Base-by-base conservation (phyloP, 1,140 invertebrate genomes). In the Glomeris maerens region DNA sequence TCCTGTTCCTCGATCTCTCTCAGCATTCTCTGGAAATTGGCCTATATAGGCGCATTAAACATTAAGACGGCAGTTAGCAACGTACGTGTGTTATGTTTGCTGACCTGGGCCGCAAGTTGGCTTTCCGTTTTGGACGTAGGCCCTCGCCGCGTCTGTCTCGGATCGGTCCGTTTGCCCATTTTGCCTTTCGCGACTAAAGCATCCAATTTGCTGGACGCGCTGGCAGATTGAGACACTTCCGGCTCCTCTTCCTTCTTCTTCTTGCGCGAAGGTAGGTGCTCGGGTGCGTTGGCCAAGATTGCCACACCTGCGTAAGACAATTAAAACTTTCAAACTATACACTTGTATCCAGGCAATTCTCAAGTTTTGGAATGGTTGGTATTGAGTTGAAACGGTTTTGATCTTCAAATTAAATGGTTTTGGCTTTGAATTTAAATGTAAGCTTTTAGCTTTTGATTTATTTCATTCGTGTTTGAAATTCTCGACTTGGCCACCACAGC, bases 1-100 rank as follows among this genome's bases (percentile, higher is more conserved):
- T 96, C 90, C 55, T 86, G 79, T 60, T 95, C 90, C 57, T 98
- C 90, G 38, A 97, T 66, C 62, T 97, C 89, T 61, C 88, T 84
- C 61, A 96, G 67, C 52, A 92, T 66, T 57, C 81, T 79, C 52
- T 86, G 78, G 40, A 93, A 65, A 56, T 79, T 78, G 47, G 64
- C 64, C 65, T 72, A 53, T 17, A 52, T 53, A 50, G 48, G 2
- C 47, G 14, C 14, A 50, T 22, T 22, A 7, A 49, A 44, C 17
- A 7, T 7, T 14, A 41, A 41, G 23, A 2, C 13, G 2, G 5
- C 17, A 51, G 36, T 23, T 22, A 22, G 23, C 2, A 3, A 5
- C 14, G 25, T 41, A 13, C 21, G 25, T 28, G 17, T 22, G 14
- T 3, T 50, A 47, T 20, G 47, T 52, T 23, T 49, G 17, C 14